Conservation (phyloP, 2,888 invertebrate species). For the Phoenoteleia sp. region DNA sequence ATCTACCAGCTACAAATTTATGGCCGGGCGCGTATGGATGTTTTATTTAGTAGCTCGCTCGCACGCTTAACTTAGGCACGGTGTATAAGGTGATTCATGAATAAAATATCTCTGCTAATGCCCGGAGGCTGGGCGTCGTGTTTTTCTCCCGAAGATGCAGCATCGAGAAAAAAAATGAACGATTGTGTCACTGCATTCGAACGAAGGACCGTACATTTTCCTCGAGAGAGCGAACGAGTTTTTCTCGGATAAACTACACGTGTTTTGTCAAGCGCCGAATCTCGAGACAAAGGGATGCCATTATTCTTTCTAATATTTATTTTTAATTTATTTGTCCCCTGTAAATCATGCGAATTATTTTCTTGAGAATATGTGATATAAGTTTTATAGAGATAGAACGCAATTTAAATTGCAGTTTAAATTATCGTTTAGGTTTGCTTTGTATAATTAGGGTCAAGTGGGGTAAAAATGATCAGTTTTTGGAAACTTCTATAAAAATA, state of each 20-base stretch:
- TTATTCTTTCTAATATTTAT: slow-evolving; percentile 27
- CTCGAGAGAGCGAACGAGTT: slow-evolving; percentile 31
- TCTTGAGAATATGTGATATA: too few species aligned
- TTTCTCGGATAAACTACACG: slow-evolving; percentile 45
- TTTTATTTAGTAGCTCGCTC: slow-evolving; percentile 86
- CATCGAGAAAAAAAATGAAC: slow-evolving; percentile 76
- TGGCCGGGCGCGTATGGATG: slow-evolving; percentile 84
- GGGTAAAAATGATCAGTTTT: too few species aligned
- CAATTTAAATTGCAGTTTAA: too few species aligned
- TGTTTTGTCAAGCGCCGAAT: slow-evolving; percentile 54
- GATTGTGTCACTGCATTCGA: slow-evolving; percentile 81
- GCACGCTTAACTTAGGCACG: slow-evolving; percentile 79
- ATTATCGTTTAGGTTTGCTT: too few species aligned
- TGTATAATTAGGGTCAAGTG: too few species aligned
- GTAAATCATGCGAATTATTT: too few species aligned
- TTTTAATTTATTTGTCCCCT: not conserved
- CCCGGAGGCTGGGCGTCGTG: slow-evolving; percentile 84
- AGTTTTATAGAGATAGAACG: too few species aligned
- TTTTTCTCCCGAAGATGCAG: slow-evolving; percentile 83
- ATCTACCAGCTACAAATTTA: slow-evolving; percentile 85
- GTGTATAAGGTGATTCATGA: slow-evolving; percentile 85
- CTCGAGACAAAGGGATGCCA: slow-evolving; percentile 4
- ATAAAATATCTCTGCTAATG: slow-evolving; percentile 86
- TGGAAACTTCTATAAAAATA: too few species aligned
- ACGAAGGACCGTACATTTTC: slow-evolving; percentile 82